Base-by-base conservation (phyloP, 2,797 vertebrate species). In the Myoxocephalus aenaeus region DNA sequence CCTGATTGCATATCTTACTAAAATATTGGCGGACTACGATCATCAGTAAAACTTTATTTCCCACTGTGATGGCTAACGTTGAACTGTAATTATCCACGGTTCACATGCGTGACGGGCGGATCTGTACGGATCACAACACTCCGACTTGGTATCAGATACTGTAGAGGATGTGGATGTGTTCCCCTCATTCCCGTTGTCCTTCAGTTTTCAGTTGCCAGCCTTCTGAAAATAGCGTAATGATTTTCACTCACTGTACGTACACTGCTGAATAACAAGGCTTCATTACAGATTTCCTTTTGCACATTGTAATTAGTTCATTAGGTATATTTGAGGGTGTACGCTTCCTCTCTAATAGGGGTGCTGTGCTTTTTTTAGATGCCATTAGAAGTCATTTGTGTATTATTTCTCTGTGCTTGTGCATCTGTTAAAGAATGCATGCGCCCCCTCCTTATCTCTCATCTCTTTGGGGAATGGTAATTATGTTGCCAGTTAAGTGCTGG, bases 401-500 rank as follows among this genome's bases (percentile, higher is more conserved):
- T 86, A 84, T 89, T 62, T 86, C 62, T 79, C 59, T 80, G 59
- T 76, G 59, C 65, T 62, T 80, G 70, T 86, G 72, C 65, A 65
- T 86, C 68, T 5, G 27, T 79, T 85, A 75, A 90, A 86, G 82
- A 90, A 91, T 89, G 67, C 77, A 61, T 59, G 50, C 40, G 18
- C 59, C 75, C 48, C 48, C 9, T 20, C 48, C 65, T 40, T 7
- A 36, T 81, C 74, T 73, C 73, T 84, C 84, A 82, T 86, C 86
- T 86, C 86, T 86, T 44, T 48, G 76, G 81, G 82, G 76, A 84
- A 83, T 70, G 73, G 79, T 92, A 91, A 93, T 93, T 92, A 90
- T 81, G 82, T 84, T 85, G 87, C 80, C 79, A 77, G 82, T 90
- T 86, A 86, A 89, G 86, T 89, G 89, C 87, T 93, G 92, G 91